phyloP scores from a whole-genome alignment of 2,797 vertebrate genomes.

The Prionace glauca region DNA sequence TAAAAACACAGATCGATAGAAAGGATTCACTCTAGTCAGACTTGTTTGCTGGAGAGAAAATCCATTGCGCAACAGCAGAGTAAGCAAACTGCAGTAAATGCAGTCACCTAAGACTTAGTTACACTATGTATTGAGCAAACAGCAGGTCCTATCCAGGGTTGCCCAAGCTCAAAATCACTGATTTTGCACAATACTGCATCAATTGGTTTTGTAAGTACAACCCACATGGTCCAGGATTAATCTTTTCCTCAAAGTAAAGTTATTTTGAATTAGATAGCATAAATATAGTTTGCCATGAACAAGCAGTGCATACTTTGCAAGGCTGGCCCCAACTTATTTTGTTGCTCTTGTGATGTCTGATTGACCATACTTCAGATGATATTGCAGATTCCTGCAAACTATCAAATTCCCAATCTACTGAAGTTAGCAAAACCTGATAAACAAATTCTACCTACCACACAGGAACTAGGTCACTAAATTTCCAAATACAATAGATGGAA shows the following conservation, averaged over 20 bases:
- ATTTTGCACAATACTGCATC: not conserved
- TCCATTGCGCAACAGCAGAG: not conserved
- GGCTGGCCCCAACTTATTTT: not conserved
- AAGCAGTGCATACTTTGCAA: not conserved
- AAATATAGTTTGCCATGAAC: not conserved
- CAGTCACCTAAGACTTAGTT: not conserved
- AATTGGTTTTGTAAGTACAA: not conserved
- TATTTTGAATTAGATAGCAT: not conserved
- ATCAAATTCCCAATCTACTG: not conserved
- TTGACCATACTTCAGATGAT: not conserved
- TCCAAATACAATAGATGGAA: too few relatives aligned
- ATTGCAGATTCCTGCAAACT: not conserved
- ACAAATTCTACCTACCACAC: not conserved
- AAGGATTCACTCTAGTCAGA: not conserved
- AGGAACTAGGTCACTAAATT: not conserved
- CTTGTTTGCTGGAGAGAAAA: not conserved
- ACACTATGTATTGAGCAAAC: not conserved
- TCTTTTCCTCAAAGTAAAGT: not conserved
- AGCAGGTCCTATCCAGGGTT: not conserved
- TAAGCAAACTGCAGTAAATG: not conserved
- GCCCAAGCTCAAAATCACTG: not conserved
- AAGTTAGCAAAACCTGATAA: not conserved
- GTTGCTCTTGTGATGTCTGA: not conserved
- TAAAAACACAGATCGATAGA: not conserved
- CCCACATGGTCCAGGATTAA: not conserved